Base-by-base conservation (phyloP, 2,888 invertebrate species). In the Tholera decimalis region DNA sequence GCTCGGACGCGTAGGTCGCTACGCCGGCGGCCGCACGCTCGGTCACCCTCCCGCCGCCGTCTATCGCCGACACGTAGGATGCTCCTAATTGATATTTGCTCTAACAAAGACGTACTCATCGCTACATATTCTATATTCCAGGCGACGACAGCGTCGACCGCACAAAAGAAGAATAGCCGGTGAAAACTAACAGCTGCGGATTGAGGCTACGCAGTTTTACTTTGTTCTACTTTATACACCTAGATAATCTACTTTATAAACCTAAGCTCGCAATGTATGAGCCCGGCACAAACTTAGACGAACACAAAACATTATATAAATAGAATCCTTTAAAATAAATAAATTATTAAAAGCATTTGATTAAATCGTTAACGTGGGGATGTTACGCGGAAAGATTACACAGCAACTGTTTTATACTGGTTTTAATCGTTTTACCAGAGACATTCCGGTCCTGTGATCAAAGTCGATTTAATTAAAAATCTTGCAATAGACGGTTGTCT, bases 381-480 rank as follows among this genome's bases (percentile, higher is more conserved):
- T 75, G 75, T 84, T 82, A 85, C 81, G 79, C 82, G 82, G 80
- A 87, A 88, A 86, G 85, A 88, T 88, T 87, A 88, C 85, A 86
- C 78, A 84, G 88, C 86, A 86, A 87, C 87, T 86, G 86, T 88
- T 88, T 90, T 89, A 90, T 89, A 90, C 88, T 84, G 90, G 87
- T 89, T 92, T 90, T 91, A 90, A 93, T 91, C 91, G 91, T 89
- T 92, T 91, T 83, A 89, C 88, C 88, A 89, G 90, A 89, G 92
- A 93, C 91, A 92, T 93, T 93, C 92, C 91, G 83, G 88, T 86
- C 80, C 87, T 88, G 88, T 90, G 93, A 93, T 93, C 94, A 93
- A 93, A 93, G 93, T 87, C 86, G 90, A 89, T 93, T 94, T 94
- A 94, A 94, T 94, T 94, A 93, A 93, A 93, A 94, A 92, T 88